Evolutionary conservation across 2,797 vertebrate species (phyloP), one percentile per base, ranked within the genome.

Genomic region (Centropyge bicolor): DNA sequence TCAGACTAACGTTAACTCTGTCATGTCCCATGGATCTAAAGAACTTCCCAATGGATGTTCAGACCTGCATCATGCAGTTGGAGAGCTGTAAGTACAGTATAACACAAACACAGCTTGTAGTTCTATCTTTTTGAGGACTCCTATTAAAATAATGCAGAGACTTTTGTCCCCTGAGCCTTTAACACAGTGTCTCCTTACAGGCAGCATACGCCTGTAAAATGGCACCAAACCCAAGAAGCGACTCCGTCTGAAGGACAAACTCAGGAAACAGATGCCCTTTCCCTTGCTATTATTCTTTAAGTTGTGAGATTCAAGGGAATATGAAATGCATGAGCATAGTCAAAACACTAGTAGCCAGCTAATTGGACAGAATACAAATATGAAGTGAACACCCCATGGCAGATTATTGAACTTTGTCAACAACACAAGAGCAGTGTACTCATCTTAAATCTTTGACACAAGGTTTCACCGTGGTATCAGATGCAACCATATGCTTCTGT

Each of bases 21-120:
- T 99, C 98, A 19, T 99, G 98, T 86, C 98, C 98, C 1, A 99
- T 99, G 98, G 97, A 99, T 91, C 96, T 99, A 57, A 99, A 99
- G 90, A 99, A 99, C 94, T 99, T 99, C 88, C 98, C 98, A 17
- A 99, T 99, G 98, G 98, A 99, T 78, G 97, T 97, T 40, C 98
- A 99, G 94, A 99, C 97, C 4, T 99, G 98, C 84, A 99, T 98
- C 91, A 99, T 99, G 98, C 98, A 99, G 90, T 91, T 99, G 86
- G 98, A 99, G 94, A 99, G 98, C 89, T 99, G 98, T 99, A 94
- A 99, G 98, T 97, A 86, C 54, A 74, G 8, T 9, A 41, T 8
- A 36, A 67, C 61, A 63, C 20, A 78, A 56, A 73, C 76, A 61
- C 40, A 64, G 5, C 5, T 14, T 45, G 43, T 17, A 45, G 14